phyloP scores from a whole-genome alignment of 2,797 vertebrate genomes.

The Channallabes apus region DNA sequence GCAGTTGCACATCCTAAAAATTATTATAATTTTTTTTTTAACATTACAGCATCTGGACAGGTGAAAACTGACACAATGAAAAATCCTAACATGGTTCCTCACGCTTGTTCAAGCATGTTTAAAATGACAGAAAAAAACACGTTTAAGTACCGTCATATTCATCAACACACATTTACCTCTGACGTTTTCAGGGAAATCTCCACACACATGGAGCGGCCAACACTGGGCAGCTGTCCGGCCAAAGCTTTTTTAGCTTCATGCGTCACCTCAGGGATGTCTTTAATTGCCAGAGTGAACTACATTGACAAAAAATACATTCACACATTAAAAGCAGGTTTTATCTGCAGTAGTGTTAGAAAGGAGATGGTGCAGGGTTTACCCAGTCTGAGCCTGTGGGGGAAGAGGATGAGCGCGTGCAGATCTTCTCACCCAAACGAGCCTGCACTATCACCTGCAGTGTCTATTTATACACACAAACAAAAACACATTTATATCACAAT shows the following conservation, averaged over 20 bases:
- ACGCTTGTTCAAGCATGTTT: not conserved
- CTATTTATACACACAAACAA: slow-evolving; percentile 62
- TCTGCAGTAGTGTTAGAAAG: not conserved
- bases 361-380: slow-evolving; percentile 74
- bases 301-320: slow-evolving; percentile 38
- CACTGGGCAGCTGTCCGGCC: slow-evolving; percentile 90
- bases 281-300: slow-evolving; percentile 97
- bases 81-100: not conserved
- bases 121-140: not conserved
- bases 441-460: slow-evolving; percentile 98
- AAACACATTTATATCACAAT: slow-evolving; percentile 11
- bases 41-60: not conserved
- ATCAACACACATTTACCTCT: slow-evolving; percentile 75
- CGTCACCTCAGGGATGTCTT: slow-evolving; percentile 98
- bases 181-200: slow-evolving; percentile 98
- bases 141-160: not conserved
- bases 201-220: slow-evolving; percentile 98
- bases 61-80: not conserved
- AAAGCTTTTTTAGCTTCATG: slow-evolving; percentile 99
- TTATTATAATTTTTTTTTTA: no score
- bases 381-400: slow-evolving; percentile 97
- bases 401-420: slow-evolving; percentile 92
- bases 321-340: not conserved
- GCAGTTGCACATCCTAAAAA: no score
- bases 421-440: slow-evolving; percentile 96